Conservation (phyloP, 2,888 invertebrate species). For the Opisthograptis luteolata region DNA sequence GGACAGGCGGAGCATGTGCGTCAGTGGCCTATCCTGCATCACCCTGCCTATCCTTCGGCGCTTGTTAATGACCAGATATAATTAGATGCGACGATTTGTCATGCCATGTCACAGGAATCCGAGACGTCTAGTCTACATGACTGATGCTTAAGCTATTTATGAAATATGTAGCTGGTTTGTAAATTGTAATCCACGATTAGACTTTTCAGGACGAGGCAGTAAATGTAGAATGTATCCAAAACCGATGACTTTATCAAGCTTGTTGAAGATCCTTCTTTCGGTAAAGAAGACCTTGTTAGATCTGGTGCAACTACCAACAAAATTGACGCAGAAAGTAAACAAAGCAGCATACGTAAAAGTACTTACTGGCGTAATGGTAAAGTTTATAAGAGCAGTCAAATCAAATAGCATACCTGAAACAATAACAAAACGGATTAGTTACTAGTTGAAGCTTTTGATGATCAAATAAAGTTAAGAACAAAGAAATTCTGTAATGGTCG, state of each 20-base stretch:
- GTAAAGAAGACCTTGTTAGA: too few relatives aligned
- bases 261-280: too few relatives aligned
- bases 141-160: constrained; percentile 8
- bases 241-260: background rate
- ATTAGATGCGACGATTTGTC: constrained; percentile 56
- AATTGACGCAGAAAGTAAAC: background rate
- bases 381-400: constrained; percentile 12
- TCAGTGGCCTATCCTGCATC: constrained; percentile 57
- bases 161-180: constrained; percentile 1
- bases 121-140: constrained; percentile 5
- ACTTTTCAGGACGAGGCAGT: too few relatives aligned
- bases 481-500: constrained; percentile 27
- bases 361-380: constrained; percentile 18
- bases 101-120: constrained; percentile 33
- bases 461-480: constrained; percentile 12
- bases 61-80: constrained; percentile 60
- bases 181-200: too few relatives aligned
- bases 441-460: constrained; percentile 4
- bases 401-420: constrained; percentile 34
- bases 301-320: background rate
- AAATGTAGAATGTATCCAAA: background rate
- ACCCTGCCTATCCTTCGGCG: constrained; percentile 53
- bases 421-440: constrained; percentile 26
- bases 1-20: constrained; percentile 46
- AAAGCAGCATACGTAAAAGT: constrained; percentile 4